Base-by-base conservation (phyloP, 2,113 vertebrate species). In the Pyxicephalus adspersus region DNA sequence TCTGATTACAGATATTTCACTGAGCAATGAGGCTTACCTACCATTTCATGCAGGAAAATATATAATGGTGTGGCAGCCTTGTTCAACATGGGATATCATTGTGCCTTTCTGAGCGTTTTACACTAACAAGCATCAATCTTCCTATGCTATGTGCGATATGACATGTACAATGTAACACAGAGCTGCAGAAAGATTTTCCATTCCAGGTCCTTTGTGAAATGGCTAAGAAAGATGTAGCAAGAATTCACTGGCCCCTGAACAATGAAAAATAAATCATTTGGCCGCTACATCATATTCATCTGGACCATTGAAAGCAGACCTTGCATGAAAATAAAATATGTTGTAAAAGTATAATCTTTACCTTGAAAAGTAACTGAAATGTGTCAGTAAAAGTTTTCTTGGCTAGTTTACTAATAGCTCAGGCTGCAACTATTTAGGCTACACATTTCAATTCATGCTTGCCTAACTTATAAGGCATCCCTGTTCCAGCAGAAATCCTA, bases 11-110 rank as follows among this genome's bases (percentile, higher is more conserved):
- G 64, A 63, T 74, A 86, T 84, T 85, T 84, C 83, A 75, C 71
- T n/a, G 77, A 51, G 54, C 78, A 66, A 0, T 52, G 82, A 85
- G 26, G 17, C 25, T 83, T 83, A 58, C 28, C 9, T 84, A 17
- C 18, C 77, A 80, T 76, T 83, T 51, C 45, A 84, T 50, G 23
- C 76, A 75, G 29, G 80, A 87, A 89, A 87, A 87, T 34, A 15
- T 57, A 19, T 77, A 72, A 78, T 29, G 22, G 19, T 54, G n/a
- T 26, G 55, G 31, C 84, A 84, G 72, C 26, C 22, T 84, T 0
- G 0, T 82, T 88, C 81, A n/a, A 80, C 61, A 82, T 78, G 50
- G 20, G 76, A 60, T 31, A 80, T n/a, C 0, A 19, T 34, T 55
- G 75, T 52, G 55, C 38, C 78, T 82, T 83, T 84, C 26, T 9